Evolutionary conservation across 2,113 vertebrate genomes (phyloP).

Genomic region (Camelus dromedarius): DNA sequence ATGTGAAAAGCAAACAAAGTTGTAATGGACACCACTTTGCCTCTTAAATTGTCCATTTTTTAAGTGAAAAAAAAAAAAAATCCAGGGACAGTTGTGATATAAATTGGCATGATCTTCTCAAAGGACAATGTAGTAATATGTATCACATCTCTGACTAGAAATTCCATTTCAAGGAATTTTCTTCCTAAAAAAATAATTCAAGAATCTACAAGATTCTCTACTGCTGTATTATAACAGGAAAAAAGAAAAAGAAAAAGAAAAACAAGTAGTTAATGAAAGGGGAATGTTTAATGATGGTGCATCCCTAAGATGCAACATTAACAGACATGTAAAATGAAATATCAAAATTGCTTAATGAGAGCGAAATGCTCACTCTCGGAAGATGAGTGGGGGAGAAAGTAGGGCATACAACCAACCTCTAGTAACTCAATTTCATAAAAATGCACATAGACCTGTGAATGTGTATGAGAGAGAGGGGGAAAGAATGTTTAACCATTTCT

Average conservation of each 20-base stretch:
- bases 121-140: not conserved
- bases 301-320: not conserved
- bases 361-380: not conserved
- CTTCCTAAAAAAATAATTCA: slow-evolving; percentile 23
- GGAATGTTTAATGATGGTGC: not conserved
- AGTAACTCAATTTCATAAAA: not conserved
- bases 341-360: not conserved
- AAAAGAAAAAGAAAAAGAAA: not conserved
- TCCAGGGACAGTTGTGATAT: not conserved
- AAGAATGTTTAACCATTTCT: not conserved
- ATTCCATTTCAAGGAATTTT: slow-evolving; percentile 1
- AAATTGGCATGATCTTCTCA: not conserved
- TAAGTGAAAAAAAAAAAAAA: not conserved
- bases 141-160: not conserved
- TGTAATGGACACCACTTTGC: not conserved
- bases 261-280: not conserved
- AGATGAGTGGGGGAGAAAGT: not conserved
- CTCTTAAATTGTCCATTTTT: not conserved
- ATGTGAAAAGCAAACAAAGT: not conserved
- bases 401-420: not conserved
- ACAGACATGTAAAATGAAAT: not conserved
- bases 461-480: not conserved
- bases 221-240: not conserved
- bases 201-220: not conserved
- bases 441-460: not conserved